Base-by-base conservation (phyloP, 2,888 invertebrate genomes). In the Ellobium chinense region DNA sequence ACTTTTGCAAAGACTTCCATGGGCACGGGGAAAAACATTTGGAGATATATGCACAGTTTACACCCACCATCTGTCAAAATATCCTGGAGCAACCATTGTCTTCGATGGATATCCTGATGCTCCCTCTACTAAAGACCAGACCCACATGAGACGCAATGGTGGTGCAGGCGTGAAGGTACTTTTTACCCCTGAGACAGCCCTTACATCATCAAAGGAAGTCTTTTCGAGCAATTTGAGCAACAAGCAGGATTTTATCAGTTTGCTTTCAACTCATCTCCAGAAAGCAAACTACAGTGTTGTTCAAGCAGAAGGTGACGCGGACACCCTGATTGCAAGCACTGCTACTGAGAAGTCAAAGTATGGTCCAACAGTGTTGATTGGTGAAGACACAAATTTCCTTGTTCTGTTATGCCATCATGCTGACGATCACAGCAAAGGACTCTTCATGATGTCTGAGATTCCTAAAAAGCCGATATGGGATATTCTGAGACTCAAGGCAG, bases 371-470 rank as follows among this genome's bases (percentile, higher is more conserved):
- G 75, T 74, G n/a, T 24, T 88, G 5, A 72, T 88, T 46, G 89
- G 87, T 9, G 88, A 88, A 69, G 88, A 89, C 66, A 89, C 88
- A 27, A 87, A 88, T 76, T 65, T 89, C 18, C 76, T 89, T 0
- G 81, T 87, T 21, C 81, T 88, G 9, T 62, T 89, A 29, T 83
- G 81, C 58, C 81, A 84, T 69, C 84, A 88, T 79, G 76, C 82
- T 46, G 58, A 69, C 21, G 4, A 34, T 29, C 65, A 29, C 27
- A 69, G 29, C 39, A 39, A 21, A 34, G 27, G 21, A 39, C 46
- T 69, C 34, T 29, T 39, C 34, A 14, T 69, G 39, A 69, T 31
- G 31, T 69, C 69, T 21, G 69, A 39, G 18, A 27, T 27, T 21
- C 12, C 21, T 18, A 9, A 36, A 21, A 36, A 69, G 46, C 37